Conservation (phyloP, 2,888 invertebrate species). For the Patella ulyssiponensis region DNA sequence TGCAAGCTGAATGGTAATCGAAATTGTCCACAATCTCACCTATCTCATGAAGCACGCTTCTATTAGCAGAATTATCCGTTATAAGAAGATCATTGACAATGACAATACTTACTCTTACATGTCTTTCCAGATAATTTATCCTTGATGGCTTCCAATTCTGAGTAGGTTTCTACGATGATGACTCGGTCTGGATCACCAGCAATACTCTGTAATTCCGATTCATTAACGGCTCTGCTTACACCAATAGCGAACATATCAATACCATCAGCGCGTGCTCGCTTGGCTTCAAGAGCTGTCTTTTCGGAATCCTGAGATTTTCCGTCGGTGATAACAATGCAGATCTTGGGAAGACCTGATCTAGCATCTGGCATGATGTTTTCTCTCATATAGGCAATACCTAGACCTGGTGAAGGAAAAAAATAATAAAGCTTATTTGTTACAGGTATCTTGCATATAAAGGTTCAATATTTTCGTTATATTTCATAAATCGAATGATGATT, state of each 20-base stretch:
- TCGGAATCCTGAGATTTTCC: slow-evolving; percentile 12
- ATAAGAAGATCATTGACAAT: too few species aligned
- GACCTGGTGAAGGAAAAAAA: background rate
- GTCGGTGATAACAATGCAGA: background rate
- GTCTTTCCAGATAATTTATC: slow-evolving; percentile 27
- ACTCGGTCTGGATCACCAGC: slow-evolving; percentile 31
- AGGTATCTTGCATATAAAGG: too few species aligned
- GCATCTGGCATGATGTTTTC: background rate
- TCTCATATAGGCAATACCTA: slow-evolving; percentile 4
- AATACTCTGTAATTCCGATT: slow-evolving; percentile 33
- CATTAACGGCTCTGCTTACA: slow-evolving; percentile 26
- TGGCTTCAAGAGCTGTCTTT: slow-evolving; percentile 29
- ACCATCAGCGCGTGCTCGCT: slow-evolving; percentile 18
- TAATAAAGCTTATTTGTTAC: too few species aligned
- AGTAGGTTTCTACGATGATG: slow-evolving; percentile 32
- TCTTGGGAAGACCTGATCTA: background rate
- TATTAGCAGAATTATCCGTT: too few species aligned
- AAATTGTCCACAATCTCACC: too few species aligned
- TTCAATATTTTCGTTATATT: too few species aligned
- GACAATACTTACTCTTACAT: slow-evolving; percentile 22
- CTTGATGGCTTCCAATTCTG: slow-evolving; percentile 33
- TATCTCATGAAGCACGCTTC: too few species aligned
- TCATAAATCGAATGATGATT: too few species aligned
- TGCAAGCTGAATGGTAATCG: too few species aligned
- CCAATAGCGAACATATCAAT: slow-evolving; percentile 39